Conservation (phyloP, 37 sponge, comb jelly and placozoan species). For the Halisarca cf. caerulea region DNA sequence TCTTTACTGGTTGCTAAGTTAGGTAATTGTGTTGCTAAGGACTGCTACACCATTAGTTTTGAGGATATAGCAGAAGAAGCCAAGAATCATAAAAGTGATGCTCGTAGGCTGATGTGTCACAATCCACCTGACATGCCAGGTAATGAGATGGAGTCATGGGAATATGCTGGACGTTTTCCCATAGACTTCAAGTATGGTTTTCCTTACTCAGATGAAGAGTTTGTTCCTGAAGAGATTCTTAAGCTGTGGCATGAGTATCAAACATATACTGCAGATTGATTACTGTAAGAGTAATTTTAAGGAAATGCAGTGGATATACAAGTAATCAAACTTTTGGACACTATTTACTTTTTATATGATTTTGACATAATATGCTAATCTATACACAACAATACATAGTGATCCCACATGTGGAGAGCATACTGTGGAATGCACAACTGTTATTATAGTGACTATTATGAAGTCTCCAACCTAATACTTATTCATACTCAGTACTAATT, state of each 20-base stretch:
- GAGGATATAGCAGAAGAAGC: slow-evolving; percentile 2
- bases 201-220: slow-evolving; percentile 61
- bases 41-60: slow-evolving; percentile 44
- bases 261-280: no score
- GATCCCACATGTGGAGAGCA: no score
- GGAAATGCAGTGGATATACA: no score
- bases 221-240: slow-evolving; percentile 25
- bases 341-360: no score
- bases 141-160: background rate
- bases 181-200: slow-evolving; percentile 35
- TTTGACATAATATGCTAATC: no score
- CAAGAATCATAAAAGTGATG: background rate
- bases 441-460: no score
- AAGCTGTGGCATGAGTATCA: slow-evolving; percentile 32
- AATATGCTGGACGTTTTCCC: background rate
- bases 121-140: slow-evolving; percentile 65
- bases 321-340: no score
- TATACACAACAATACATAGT: no score
- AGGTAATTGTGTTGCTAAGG: slow-evolving; percentile 41
- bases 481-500: no score
- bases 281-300: no score
- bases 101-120: slow-evolving; percentile 26
- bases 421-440: no score
- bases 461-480: no score
- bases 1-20: slow-evolving; percentile 14